Evolutionary conservation across 2,888 invertebrate species (phyloP).

Genomic region (Tenodera sinensis): DNA sequence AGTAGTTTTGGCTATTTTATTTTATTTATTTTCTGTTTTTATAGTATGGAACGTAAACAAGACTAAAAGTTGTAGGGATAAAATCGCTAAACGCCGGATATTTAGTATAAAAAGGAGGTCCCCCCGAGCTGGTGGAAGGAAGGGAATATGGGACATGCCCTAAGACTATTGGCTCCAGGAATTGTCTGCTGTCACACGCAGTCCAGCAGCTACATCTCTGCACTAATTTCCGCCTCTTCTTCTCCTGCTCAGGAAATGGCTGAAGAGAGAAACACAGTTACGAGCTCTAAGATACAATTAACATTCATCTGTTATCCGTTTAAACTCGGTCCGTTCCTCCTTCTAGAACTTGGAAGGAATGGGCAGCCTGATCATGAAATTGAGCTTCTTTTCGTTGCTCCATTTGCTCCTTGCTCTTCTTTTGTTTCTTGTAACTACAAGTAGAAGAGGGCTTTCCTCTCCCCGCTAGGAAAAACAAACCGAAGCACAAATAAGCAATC

Average conservation of each 20-base stretch:
- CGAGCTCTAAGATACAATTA: not conserved
- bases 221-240: not conserved
- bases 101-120: too few relatives aligned
- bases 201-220: not conserved
- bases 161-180: not conserved
- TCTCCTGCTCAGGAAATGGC: not conserved
- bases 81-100: too few relatives aligned
- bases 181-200: not conserved
- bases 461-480: not conserved
- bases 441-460: not conserved
- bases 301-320: not conserved
- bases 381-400: not conserved
- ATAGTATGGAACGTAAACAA: too few relatives aligned
- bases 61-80: too few relatives aligned
- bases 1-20: too few relatives aligned
- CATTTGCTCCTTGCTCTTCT: not conserved
- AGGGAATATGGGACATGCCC: not conserved
- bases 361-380: not conserved
- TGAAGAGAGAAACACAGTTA: not conserved
- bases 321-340: not conserved
- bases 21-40: too few relatives aligned
- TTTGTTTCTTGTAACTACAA: not conserved
- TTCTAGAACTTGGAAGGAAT: not conserved
- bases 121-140: too few relatives aligned
- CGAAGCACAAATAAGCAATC: too few relatives aligned